A percentile compares a stretch with the other conserved stretches of the same genome.
Conservation (phyloP, 2,113 vertebrate genomes). For the Diphyllodes magnificus region DNA sequence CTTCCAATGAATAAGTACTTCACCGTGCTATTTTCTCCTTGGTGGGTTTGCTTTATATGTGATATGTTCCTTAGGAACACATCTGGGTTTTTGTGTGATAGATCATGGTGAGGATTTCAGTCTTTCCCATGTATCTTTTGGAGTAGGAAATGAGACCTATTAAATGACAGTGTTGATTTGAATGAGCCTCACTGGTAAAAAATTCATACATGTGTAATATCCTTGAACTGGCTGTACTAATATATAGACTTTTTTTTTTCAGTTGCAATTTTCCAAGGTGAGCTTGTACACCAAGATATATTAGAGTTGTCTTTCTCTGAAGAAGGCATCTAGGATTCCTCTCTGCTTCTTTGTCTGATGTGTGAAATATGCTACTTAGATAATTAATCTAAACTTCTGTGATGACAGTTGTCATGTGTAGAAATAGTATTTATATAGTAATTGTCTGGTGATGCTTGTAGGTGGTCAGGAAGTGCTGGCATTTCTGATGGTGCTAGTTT, state of each 20-base stretch:
- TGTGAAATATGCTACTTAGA: not conserved
- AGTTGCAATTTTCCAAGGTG: not conserved
- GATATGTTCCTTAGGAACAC: not conserved
- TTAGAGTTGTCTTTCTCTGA: not conserved
- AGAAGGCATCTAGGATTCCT: not conserved
- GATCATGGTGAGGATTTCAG: not conserved
- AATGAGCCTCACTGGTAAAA: not conserved
- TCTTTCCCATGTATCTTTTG: not conserved
- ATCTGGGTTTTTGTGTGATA: not conserved
- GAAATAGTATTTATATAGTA: not conserved
- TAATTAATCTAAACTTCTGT: not conserved
- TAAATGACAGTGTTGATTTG: not conserved
- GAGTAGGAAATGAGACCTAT: not conserved
- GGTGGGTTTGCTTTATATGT: not conserved
- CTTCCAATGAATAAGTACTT: not conserved
- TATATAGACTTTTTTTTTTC: not conserved
- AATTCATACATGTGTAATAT: fast-evolving
- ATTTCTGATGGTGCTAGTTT: not conserved
- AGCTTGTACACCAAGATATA: not conserved
- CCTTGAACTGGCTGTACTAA: not conserved
- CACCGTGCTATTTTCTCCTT: not conserved
- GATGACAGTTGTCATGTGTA: not conserved
- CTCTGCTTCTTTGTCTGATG: not conserved
- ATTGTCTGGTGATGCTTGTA: not conserved
- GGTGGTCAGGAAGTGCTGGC: not conserved